Percentiles rank a stretch among this genome's conserved stretches.
Conservation (phyloP, 2,797 vertebrate genomes). For the Gorsachius magnificus region DNA sequence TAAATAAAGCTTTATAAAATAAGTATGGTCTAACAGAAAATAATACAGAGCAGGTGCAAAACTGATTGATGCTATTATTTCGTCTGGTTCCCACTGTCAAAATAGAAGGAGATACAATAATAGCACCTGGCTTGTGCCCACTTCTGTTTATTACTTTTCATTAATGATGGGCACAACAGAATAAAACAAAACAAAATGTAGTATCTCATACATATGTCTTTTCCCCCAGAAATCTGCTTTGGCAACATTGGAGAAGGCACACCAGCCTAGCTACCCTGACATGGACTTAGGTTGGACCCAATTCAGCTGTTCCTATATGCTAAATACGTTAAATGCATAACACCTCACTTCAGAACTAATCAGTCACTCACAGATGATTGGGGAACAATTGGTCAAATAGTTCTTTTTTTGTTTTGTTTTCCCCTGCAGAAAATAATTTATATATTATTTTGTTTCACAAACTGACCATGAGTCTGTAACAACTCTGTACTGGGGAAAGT, state of each 20-base stretch:
- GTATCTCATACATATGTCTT: background rate
- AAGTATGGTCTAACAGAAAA: background rate
- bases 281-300: background rate
- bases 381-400: background rate
- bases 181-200: background rate
- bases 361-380: background rate
- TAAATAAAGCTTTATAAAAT: background rate
- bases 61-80: background rate
- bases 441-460: background rate
- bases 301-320: background rate
- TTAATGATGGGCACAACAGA: background rate
- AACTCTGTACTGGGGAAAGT: background rate
- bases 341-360: background rate
- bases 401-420: background rate
- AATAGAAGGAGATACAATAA: background rate
- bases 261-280: background rate
- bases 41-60: background rate
- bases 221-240: background rate
- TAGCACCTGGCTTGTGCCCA: background rate
- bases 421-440: background rate
- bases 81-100: background rate
- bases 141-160: background rate
- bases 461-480: background rate
- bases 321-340: background rate
- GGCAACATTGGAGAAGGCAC: background rate